Conservation (phyloP, 1,140 invertebrate genomes). For the Pentalonia nigronervosa region DNA sequence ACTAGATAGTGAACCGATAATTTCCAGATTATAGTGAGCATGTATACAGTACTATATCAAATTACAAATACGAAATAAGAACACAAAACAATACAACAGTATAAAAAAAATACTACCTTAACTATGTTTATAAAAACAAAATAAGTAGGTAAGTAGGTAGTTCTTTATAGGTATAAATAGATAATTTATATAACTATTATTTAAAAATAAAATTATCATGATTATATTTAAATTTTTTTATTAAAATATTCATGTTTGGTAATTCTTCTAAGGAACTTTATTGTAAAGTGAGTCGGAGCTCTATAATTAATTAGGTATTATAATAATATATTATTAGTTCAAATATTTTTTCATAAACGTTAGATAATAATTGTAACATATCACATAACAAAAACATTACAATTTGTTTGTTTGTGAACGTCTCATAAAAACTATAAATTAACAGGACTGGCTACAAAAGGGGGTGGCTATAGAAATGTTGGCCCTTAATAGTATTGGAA, state of each 20-base stretch:
- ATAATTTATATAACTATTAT: too few relatives aligned
- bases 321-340: not conserved
- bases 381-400: not conserved
- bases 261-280: not conserved
- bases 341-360: not conserved
- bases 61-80: not conserved
- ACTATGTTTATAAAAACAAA: not conserved
- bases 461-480: not conserved
- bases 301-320: not conserved
- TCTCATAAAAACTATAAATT: not conserved
- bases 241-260: not conserved
- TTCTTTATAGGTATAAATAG: not conserved
- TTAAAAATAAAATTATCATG: not conserved
- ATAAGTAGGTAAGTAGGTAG: not conserved
- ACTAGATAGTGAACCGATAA: not conserved
- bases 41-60: not conserved
- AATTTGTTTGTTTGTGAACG: not conserved
- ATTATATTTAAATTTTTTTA: not conserved
- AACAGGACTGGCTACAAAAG: accelerated
- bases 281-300: not conserved
- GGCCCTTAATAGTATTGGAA: not conserved
- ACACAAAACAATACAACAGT: not conserved
- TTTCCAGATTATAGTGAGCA: not conserved
- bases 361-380: not conserved
- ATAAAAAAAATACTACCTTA: not conserved